These are phyloP conservation scores for Aphelinus atriplicis DNA, from an alignment of 1,140 invertebrate genomes.

Conservation along the genomic window DNA sequence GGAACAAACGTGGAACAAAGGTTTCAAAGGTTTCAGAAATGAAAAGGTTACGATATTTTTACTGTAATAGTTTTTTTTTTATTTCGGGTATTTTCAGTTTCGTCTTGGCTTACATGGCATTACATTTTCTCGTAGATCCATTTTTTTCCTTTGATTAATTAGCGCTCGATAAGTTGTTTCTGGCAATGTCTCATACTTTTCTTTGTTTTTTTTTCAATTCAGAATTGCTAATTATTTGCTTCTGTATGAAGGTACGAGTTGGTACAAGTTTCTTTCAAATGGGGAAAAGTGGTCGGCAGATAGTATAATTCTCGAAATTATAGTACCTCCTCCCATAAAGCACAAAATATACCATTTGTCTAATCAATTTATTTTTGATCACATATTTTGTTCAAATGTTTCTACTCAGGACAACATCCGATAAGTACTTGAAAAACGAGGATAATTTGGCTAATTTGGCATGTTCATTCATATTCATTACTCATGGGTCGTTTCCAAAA, in stretches of 20 bases:
- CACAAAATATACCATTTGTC: too few relatives aligned
- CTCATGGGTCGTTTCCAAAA: neutral
- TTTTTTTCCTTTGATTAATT: neutral
- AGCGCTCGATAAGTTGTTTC: neutral
- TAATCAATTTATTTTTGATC: too few relatives aligned
- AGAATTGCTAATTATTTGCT: neutral
- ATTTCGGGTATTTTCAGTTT: constrained; percentile 23
- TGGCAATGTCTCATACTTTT: neutral
- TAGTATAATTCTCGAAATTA: too few relatives aligned
- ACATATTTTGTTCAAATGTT: too few relatives aligned
- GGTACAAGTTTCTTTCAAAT: neutral
- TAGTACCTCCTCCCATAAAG: too few relatives aligned
- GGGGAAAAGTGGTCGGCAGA: too few relatives aligned
- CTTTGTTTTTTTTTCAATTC: neutral
- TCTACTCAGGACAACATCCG: too few relatives aligned
- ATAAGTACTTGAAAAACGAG: too few relatives aligned
- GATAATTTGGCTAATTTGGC: too few relatives aligned
- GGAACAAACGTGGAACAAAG: too few relatives aligned
- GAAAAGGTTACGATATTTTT: too few relatives aligned
- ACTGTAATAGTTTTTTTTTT: neutral
- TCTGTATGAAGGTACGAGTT: neutral
- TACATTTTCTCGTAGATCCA: constrained; percentile 5
- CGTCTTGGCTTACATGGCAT: neutral
- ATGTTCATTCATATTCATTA: neutral
- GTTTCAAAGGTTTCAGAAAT: too few relatives aligned